Base-by-base conservation (phyloP, 2,797 vertebrate genomes). In the Nannoperca obscura region DNA sequence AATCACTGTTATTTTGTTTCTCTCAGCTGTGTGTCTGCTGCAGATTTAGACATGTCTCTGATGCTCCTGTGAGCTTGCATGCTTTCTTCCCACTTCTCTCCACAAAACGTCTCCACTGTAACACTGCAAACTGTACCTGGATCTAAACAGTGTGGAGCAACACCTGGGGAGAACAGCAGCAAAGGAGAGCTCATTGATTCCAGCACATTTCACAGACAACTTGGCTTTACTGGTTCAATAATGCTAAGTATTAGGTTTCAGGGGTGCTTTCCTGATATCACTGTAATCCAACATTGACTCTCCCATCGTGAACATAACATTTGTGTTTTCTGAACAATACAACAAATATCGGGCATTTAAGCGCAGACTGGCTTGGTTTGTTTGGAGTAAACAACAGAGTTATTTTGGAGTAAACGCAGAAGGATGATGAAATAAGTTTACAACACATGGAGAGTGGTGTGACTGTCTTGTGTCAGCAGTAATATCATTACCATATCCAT, bases 61-160 rank as follows among this genome's bases (percentile, higher is more conserved):
- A 99, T 98, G 82, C 84, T 96, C 85, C 94, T 94, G 55, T 99
- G 97, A 74, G 95, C 95, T 80, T 94, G 88, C 90, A 99, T 93
- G 76, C 95, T 97, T 81, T 97, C 96, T 80, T 99, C 97, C 97
- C 97, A 99, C 3, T 97, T 95, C 44, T 96, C 95, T 42, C 98
- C 98, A 62, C 96, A 95, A 90, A 98, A 97, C 0, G 92, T 93
- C 91, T 99, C 97, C n/a, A 96, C 91, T 15, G 91, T 95, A 69
- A 96, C 55, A 24, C 93, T 97, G 78, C 87, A 88, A 71, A 98
- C 95, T 0, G 97, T 97, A 47, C 97, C 98, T 52, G 96, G 95
- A 53, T 99, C 97, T 91, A 99, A 92, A 81, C 97, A 99, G 73
- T 99, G 97, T 0, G 96, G 96, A 34, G 97, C 96, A 2, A 99